These are phyloP conservation scores for Forficula auricularia DNA, from an alignment of 1,140 invertebrate genomes.

Conservation along the genomic window DNA sequence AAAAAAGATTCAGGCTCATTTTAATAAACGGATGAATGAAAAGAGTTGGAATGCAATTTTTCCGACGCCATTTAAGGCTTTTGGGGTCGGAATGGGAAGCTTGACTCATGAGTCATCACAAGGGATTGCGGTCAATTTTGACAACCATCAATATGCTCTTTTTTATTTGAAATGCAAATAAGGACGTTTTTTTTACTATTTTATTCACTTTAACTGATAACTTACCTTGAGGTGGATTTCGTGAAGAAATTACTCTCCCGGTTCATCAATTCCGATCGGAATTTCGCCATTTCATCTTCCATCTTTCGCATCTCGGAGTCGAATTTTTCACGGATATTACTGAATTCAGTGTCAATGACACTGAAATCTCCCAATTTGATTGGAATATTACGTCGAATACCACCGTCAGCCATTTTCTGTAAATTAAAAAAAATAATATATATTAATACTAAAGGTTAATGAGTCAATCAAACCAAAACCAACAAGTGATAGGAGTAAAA, in stretches of 20 bases:
- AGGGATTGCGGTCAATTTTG: too few relatives aligned
- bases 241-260: slow-evolving; percentile 79
- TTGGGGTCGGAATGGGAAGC: neutral
- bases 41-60: neutral
- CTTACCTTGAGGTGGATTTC: slow-evolving; percentile 66
- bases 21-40: neutral
- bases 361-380: slow-evolving; percentile 86
- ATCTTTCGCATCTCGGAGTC: slow-evolving; percentile 93
- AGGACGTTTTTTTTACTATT: too few relatives aligned
- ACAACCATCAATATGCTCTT: too few relatives aligned
- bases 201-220: neutral
- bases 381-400: slow-evolving; percentile 74
- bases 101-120: neutral
- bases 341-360: slow-evolving; percentile 91
- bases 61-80: too few relatives aligned
- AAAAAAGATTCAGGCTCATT: too few relatives aligned
- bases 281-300: slow-evolving; percentile 96
- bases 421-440: too few relatives aligned
- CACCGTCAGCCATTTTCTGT: slow-evolving; percentile 49
- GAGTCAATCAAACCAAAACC: too few relatives aligned
- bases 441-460: too few relatives aligned
- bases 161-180: too few relatives aligned
- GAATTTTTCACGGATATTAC: slow-evolving; percentile 85
- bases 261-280: slow-evolving; percentile 82
- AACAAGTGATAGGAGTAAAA: too few relatives aligned